Percentiles rank a stretch among this genome's conserved stretches.
Evolutionary conservation across 2,797 vertebrate species (phyloP).

Genomic region (Micropoecilia bifurca): DNA sequence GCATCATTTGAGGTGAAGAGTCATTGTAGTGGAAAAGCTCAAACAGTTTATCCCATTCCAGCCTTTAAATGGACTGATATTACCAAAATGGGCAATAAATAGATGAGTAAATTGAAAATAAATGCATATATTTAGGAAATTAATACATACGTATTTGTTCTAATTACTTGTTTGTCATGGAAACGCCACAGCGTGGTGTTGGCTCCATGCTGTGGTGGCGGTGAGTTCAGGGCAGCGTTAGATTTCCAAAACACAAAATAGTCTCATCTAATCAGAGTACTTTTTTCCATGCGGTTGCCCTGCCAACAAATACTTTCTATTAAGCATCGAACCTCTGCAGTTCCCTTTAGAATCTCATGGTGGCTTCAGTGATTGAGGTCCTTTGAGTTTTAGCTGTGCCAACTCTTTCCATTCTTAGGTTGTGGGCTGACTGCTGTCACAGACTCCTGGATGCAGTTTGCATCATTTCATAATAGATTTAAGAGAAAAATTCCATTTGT

Average conservation of each 20-base stretch:
- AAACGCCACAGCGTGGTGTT: neutral
- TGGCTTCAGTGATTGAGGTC: neutral
- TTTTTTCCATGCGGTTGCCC: neutral
- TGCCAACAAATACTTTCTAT: neutral
- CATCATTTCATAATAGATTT: neutral
- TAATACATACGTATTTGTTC: neutral
- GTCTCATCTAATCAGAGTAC: neutral
- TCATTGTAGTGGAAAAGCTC: constrained; percentile 40
- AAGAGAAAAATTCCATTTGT: neutral
- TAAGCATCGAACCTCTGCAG: neutral
- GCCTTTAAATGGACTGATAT: neutral
- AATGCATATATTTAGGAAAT: neutral
- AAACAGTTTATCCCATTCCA: neutral
- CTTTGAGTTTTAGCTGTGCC: neutral
- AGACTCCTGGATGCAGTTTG: neutral
- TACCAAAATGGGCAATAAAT: neutral
- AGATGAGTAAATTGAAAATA: neutral
- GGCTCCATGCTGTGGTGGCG: neutral
- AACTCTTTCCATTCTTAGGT: neutral
- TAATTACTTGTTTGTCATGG: neutral
- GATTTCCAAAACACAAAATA: neutral
- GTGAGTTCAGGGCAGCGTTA: neutral
- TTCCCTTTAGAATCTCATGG: neutral
- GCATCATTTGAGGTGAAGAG: neutral
- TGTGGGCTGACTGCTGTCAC: neutral